A percentile compares a stretch with the other conserved stretches of the same genome.
phyloP scores from a whole-genome alignment of 2,113 vertebrate genomes.

The Oenanthe oenanthe region DNA sequence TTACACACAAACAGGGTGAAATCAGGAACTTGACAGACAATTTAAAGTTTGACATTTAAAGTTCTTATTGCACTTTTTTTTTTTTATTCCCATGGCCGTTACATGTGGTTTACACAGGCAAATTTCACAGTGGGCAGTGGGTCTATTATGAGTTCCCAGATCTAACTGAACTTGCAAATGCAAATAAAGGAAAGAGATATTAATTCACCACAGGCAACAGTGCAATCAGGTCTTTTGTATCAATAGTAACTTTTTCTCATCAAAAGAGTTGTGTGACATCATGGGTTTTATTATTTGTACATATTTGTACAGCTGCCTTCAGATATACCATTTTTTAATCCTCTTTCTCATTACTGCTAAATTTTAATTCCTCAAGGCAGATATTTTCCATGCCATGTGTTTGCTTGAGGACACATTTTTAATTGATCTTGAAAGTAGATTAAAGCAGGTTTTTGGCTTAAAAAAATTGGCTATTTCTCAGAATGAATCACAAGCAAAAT shows the following conservation, averaged over 20 bases:
- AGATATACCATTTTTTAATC: not conserved
- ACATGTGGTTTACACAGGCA: not conserved
- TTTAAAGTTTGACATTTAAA: not conserved
- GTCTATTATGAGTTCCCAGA: not conserved
- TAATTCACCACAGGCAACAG: not conserved
- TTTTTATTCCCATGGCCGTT: not conserved
- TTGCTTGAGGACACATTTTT: slow-evolving; percentile 32
- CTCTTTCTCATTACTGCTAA: not conserved
- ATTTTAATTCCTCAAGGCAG: not conserved
- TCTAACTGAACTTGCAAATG: not conserved
- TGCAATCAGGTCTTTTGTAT: not conserved
- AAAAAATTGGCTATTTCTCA: slow-evolving; percentile 35
- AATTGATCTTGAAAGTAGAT: slow-evolving; percentile 55
- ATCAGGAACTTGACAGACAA: not conserved
- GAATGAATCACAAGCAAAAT: slow-evolving; percentile 38
- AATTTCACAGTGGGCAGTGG: not conserved
- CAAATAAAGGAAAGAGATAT: not conserved
- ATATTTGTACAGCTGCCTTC: not conserved
- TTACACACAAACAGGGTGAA: not conserved
- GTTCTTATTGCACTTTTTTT: not conserved
- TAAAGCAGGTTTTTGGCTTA: slow-evolving; percentile 23
- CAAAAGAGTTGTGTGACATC: not conserved
- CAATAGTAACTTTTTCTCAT: not conserved
- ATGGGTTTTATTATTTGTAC: not conserved
- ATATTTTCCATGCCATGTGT: not conserved